Evolutionary conservation across 1,140 invertebrate genomes (phyloP).

Genomic region (Brachionus paranguensis): DNA sequence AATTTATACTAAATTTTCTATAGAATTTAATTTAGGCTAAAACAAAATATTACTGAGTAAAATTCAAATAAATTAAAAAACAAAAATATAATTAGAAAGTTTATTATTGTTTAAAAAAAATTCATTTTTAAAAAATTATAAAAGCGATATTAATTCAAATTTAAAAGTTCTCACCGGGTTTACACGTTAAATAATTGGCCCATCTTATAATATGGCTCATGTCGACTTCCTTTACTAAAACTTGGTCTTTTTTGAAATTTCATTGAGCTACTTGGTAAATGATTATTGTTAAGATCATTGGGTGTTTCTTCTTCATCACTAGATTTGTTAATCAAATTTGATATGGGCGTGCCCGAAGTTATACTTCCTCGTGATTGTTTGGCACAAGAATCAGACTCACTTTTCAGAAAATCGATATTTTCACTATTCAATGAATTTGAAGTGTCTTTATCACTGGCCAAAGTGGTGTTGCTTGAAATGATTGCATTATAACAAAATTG

Average conservation of each 20-base stretch:
- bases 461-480: background rate
- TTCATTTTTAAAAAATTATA: conserved; percentile 2
- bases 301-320: conserved; percentile 15
- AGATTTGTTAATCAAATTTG: background rate
- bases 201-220: conserved; percentile 22
- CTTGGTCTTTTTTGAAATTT: conserved; percentile 21
- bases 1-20: too few relatives aligned
- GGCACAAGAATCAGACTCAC: background rate
- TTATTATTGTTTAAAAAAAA: conserved; percentile 4
- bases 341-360: background rate
- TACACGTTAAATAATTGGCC: background rate
- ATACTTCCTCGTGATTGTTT: background rate
- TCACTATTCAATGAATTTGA: background rate
- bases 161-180: background rate
- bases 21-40: too few relatives aligned
- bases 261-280: background rate
- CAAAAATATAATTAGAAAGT: background rate
- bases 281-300: conserved; percentile 19
- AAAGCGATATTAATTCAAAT: background rate
- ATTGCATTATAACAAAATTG: conserved; percentile 19
- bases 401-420: background rate
- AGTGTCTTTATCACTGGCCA: background rate
- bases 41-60: too few relatives aligned
- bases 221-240: conserved; percentile 23
- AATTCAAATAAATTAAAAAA: background rate